phyloP scores from a whole-genome alignment of 2,797 vertebrate species.

The Carcharodon carcharias region DNA sequence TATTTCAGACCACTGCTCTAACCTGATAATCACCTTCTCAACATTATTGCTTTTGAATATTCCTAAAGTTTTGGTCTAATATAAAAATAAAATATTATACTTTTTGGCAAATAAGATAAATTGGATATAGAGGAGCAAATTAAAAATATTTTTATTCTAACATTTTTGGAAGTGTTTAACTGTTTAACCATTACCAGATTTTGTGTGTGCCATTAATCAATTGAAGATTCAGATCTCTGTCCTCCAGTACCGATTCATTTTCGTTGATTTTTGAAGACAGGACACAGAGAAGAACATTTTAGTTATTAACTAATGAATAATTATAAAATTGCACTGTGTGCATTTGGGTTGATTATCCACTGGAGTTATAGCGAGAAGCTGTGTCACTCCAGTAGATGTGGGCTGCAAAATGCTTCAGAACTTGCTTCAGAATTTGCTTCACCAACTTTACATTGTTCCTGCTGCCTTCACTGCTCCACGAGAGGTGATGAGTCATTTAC shows the following conservation, averaged over 20 bases:
- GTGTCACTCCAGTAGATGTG: background rate
- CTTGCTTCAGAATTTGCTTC: background rate
- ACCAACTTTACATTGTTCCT: background rate
- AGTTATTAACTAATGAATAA: background rate
- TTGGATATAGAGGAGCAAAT: background rate
- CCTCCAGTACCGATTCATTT: background rate
- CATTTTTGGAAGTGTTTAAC: background rate
- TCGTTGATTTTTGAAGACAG: background rate
- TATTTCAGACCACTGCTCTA: conserved; percentile 48
- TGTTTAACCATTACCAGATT: background rate
- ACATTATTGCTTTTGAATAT: conserved; percentile 55
- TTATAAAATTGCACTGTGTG: too few relatives aligned
- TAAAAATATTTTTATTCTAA: background rate
- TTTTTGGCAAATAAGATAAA: background rate
- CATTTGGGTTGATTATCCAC: background rate
- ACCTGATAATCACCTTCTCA: conserved; percentile 55
- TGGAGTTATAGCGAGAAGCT: background rate
- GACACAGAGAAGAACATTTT: background rate
- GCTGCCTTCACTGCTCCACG: background rate
- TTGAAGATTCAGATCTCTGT: background rate
- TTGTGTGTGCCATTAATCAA: background rate
- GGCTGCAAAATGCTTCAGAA: background rate
- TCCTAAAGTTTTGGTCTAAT: background rate
- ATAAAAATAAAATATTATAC: background rate
- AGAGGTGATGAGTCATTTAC: background rate